A percentile compares a stretch with the other conserved stretches of the same genome.
Conservation (phyloP, 1,140 invertebrate genomes). For the Phymorhynchus buccinoides region DNA sequence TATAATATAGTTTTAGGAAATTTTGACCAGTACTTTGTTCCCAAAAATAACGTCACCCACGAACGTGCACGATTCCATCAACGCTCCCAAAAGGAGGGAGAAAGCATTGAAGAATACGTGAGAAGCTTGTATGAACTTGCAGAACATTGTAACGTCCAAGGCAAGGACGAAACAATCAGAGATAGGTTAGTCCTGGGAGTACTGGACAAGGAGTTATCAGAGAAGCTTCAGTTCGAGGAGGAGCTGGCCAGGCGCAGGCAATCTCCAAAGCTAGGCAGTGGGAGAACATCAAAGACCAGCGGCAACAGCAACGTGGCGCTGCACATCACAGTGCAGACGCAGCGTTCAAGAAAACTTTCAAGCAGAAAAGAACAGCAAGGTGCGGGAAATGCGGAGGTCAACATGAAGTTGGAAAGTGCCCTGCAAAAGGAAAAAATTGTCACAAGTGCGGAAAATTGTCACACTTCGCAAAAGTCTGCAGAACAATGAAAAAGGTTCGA, state of each 20-base stretch:
- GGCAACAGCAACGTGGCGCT: neutral
- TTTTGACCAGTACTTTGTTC: neutral
- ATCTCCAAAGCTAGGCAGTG: neutral
- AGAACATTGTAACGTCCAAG: neutral
- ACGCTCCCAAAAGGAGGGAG: constrained; percentile 8
- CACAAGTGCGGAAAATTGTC: neutral
- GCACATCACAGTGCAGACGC: neutral
- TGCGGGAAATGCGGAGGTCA: constrained; percentile 1
- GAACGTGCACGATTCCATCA: constrained; percentile 11
- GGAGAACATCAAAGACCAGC: neutral
- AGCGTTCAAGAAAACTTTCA: neutral
- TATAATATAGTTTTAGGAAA: neutral
- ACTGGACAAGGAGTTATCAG: neutral
- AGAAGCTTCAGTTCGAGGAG: constrained; percentile 26
- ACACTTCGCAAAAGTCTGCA: constrained; percentile 33
- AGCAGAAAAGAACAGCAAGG: neutral
- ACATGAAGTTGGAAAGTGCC: neutral
- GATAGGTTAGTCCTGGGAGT: constrained; percentile 31
- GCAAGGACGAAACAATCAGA: constrained; percentile 36
- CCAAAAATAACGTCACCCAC: constrained; percentile 14
- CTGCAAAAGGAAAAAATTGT: constrained; percentile 27
- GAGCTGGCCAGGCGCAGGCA: neutral
- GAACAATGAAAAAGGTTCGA: neutral
- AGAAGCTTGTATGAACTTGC: constrained; percentile 19
- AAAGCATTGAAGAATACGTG: constrained; percentile 14